These are phyloP conservation scores for Notiomystis cincta DNA, from an alignment of 2,113 vertebrate species.

Conservation along the genomic window DNA sequence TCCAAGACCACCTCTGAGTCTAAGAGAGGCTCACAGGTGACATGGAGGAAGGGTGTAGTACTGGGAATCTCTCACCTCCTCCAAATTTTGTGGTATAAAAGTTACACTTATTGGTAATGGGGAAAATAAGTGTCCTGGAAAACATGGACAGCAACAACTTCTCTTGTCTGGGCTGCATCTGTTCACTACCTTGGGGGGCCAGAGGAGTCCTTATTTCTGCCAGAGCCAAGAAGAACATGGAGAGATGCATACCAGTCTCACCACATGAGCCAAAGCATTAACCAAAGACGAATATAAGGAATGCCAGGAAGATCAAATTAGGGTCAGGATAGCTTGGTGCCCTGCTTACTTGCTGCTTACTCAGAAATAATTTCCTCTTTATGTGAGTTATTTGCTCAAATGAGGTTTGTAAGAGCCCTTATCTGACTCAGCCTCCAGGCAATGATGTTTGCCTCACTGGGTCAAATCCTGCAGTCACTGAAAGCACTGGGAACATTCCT, in stretches of 20 bases:
- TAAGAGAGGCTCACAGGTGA: neutral
- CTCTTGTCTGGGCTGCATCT: neutral
- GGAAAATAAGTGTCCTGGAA: neutral
- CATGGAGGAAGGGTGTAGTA: accelerated
- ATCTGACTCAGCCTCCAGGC: neutral
- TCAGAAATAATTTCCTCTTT: conserved; percentile 25
- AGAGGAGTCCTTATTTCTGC: neutral
- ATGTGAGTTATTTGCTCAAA: neutral
- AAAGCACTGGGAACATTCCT: neutral
- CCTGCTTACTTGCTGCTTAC: neutral
- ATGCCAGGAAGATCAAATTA: neutral
- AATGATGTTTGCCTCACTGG: neutral
- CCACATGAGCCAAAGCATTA: neutral
- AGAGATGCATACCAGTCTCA: neutral
- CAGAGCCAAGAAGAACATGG: neutral
- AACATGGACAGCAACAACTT: neutral
- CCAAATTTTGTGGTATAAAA: neutral
- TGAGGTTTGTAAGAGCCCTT: neutral
- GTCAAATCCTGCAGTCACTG: neutral
- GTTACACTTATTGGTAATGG: neutral
- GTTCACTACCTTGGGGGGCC: neutral
- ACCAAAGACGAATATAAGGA: neutral
- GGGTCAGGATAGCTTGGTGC: neutral
- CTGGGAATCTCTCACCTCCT: neutral
- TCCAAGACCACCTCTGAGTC: neutral